Base-by-base conservation (phyloP, 2,888 invertebrate genomes). In the Nemapogon koenigi region DNA sequence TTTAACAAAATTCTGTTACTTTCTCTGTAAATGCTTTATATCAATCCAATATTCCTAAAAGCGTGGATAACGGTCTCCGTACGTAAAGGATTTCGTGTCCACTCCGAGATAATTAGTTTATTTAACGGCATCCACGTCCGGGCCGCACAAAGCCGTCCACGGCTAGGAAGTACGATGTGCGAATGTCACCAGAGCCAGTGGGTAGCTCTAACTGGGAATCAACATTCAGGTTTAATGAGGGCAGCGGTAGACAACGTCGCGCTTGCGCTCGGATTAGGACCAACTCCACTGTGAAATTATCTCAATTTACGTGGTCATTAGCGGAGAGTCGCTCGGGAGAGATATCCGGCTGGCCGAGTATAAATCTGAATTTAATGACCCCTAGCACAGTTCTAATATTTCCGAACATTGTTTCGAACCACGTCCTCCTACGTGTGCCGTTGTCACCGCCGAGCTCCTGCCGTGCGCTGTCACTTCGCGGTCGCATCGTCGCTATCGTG, bases 271-370 rank as follows among this genome's bases (percentile, higher is more conserved):
- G 41, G 41, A 41, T 42, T 42, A 42, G 38, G 26, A 41, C 47
- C 62, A 59, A 62, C 57, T 68, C 57, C 61, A 54, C 52, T 62
- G 62, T 60, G 66, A 70, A 79, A 80, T 80, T 78, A 79, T 80
- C 76, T 78, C 78, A 76, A 76, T 80, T 80, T 76, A 73, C 71
- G 52, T 69, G 76, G 79, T 78, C 79, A 79, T 80, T 80, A 80
- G 75, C 57, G 42, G 44, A 62, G 59, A 67, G 69, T 72, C 75
- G 73, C 72, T 53, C 66, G 65, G 72, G 76, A 64, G 75, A 78
- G 78, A 79, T 80, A 79, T 68, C 71, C 68, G 62, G 52, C 57
- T 61, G 54, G 58, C 53, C 59, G 57, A 51, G 64, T 65, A 73
- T 76, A 78, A 78, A 78, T 78, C 76, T 75, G 75, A 66, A 71